These are phyloP conservation scores for Triplophysa rosa DNA, from an alignment of 2,113 vertebrate genomes.

Conservation along the genomic window DNA sequence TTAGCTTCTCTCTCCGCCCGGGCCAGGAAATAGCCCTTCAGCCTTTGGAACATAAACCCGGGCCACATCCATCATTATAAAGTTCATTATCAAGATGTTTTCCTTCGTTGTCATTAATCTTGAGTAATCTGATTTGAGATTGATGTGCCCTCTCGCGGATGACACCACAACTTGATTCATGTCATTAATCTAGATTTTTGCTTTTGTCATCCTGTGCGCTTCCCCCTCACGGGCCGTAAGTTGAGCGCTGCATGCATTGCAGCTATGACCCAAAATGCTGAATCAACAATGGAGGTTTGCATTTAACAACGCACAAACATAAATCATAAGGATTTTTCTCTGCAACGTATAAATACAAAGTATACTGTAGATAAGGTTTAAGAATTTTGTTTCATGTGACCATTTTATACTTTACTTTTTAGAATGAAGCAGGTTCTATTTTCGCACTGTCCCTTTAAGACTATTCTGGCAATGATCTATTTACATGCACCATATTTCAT, in stretches of 20 bases:
- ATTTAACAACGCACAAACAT: neutral
- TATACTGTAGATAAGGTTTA: no score
- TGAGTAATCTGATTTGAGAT: constrained; percentile 74
- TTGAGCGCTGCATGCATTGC: constrained; percentile 32
- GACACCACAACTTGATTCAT: constrained; percentile 75
- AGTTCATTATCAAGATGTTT: constrained; percentile 82
- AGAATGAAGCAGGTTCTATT: neutral
- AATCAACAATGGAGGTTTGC: constrained; percentile 26
- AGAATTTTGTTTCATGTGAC: no score
- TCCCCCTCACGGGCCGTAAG: constrained; percentile 45
- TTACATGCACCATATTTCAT: neutral
- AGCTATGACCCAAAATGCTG: constrained; percentile 43
- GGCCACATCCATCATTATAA: constrained; percentile 83
- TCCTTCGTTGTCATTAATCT: constrained; percentile 82
- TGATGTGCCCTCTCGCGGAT: constrained; percentile 76
- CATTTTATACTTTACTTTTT: no score
- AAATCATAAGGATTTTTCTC: neutral
- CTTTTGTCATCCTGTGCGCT: constrained; percentile 77
- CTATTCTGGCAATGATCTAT: neutral
- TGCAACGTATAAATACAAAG: neutral
- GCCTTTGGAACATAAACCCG: constrained; percentile 74
- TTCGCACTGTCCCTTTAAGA: neutral
- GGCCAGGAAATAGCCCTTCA: constrained; percentile 52
- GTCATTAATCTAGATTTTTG: constrained; percentile 85
- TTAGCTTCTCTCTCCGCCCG: constrained; percentile 44